Evolutionary conservation across 2,888 invertebrate species (phyloP).

Genomic region (Drosophila parthenogenetica): DNA sequence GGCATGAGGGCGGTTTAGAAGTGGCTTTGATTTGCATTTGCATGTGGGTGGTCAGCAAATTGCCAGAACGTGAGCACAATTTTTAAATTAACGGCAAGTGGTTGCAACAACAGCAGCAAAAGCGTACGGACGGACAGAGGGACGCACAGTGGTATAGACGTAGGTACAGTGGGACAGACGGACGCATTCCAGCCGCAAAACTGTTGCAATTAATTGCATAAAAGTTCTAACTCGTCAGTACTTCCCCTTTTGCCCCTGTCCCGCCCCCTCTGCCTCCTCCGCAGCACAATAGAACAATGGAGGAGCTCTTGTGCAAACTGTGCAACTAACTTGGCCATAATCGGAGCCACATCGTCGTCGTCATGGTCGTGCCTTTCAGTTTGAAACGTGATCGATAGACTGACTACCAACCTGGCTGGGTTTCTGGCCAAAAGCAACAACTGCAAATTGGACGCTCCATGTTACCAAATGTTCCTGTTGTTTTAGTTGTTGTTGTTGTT

Average conservation of each 20-base stretch:
- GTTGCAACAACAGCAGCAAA: slow-evolving; percentile 67
- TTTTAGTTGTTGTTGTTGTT: too few species aligned
- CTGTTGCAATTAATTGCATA: slow-evolving; percentile 80
- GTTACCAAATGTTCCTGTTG: neutral
- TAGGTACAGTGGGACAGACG: neutral
- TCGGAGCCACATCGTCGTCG: slow-evolving; percentile 50
- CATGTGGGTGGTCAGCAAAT: slow-evolving; percentile 81
- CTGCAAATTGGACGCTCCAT: slow-evolving; percentile 69
- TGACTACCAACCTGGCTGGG: slow-evolving; percentile 67
- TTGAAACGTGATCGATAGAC: slow-evolving; percentile 83
- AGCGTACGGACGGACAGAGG: neutral
- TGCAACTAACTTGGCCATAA: slow-evolving; percentile 56
- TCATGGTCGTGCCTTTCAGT: slow-evolving; percentile 71
- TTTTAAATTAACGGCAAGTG: slow-evolving; percentile 79
- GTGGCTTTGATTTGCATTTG: slow-evolving; percentile 55
- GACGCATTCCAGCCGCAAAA: slow-evolving; percentile 70
- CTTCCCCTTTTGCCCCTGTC: slow-evolving; percentile 1
- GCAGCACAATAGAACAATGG: slow-evolving; percentile 41
- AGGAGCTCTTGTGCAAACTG: slow-evolving; percentile 62
- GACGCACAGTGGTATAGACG: slow-evolving; percentile 6
- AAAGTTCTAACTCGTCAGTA: slow-evolving; percentile 75
- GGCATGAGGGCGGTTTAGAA: slow-evolving; percentile 11
- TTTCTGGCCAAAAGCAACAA: slow-evolving; percentile 38
- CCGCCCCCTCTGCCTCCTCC: neutral
- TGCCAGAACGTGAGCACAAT: slow-evolving; percentile 81